Conservation (phyloP, 1,140 invertebrate genomes). For the Spodoptera frugiperda region DNA sequence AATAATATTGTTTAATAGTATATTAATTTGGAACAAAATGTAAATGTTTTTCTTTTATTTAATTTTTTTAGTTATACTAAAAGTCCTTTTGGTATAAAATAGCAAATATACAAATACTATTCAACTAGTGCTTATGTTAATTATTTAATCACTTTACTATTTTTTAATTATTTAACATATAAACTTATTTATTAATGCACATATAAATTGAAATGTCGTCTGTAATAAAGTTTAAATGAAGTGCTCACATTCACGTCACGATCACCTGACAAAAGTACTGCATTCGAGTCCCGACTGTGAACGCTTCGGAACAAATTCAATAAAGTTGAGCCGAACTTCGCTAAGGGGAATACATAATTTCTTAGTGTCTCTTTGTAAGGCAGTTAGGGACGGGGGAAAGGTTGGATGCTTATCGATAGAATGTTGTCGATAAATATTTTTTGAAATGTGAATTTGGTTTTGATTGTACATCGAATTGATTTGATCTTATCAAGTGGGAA, state of each 20-base stretch:
- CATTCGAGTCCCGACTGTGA: constrained; percentile 58
- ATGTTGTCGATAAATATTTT: background rate
- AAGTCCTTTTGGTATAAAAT: no score
- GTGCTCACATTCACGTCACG: constrained; percentile 70
- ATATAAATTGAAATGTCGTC: constrained; percentile 7
- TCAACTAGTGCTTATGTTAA: no score
- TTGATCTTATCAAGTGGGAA: no score
- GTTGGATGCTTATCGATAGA: constrained; percentile 43
- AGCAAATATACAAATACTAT: no score
- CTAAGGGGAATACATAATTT: constrained; percentile 85
- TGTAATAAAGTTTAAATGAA: constrained; percentile 27
- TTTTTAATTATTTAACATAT: no score
- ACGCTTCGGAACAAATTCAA: constrained; percentile 82
- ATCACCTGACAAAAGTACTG: constrained; percentile 76
- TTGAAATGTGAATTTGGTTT: background rate
- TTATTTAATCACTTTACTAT: no score
- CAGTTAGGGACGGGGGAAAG: constrained; percentile 63
- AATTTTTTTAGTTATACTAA: no score
- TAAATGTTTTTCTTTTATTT: no score
- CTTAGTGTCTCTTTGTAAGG: constrained; percentile 82
- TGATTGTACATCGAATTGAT: no score
- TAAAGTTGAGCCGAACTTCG: constrained; percentile 80
- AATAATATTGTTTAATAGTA: no score
- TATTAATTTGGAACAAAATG: no score
- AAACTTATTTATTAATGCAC: no score